Conservation (phyloP, 2,797 vertebrate genomes). For the Poeciliopsis gracilis region DNA sequence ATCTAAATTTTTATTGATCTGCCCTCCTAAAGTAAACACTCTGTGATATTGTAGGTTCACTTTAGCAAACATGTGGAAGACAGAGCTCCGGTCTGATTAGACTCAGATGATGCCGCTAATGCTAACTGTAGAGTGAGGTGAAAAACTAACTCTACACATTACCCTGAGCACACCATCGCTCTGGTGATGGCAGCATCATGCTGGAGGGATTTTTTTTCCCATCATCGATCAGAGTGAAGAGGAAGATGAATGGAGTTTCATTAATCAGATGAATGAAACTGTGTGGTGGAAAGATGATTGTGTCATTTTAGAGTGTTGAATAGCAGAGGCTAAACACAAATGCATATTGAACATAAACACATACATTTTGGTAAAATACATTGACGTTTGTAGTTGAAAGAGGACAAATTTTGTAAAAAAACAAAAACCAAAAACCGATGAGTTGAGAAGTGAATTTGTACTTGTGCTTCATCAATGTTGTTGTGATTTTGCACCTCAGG, state of each 20-base stretch:
- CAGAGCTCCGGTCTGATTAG: neutral
- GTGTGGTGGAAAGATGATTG: no score
- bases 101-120: neutral
- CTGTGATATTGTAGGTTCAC: slow-evolving; percentile 13
- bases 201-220: neutral
- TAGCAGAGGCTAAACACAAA: no score
- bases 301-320: no score
- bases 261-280: no score
- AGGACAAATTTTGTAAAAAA: neutral
- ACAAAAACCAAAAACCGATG: no score
- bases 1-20: no score
- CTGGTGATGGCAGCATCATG: neutral
- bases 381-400: neutral
- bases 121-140: no score
- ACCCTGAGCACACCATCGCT: neutral
- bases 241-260: neutral
- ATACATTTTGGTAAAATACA: neutral
- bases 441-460: neutral
- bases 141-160: neutral
- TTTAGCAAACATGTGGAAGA: neutral
- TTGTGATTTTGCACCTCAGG: no score
- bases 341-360: no score
- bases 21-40: slow-evolving; percentile 1
- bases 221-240: neutral
- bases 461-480: no score